phyloP scores from a whole-genome alignment of 2,888 invertebrate species.

The Hyposoter didymator region DNA sequence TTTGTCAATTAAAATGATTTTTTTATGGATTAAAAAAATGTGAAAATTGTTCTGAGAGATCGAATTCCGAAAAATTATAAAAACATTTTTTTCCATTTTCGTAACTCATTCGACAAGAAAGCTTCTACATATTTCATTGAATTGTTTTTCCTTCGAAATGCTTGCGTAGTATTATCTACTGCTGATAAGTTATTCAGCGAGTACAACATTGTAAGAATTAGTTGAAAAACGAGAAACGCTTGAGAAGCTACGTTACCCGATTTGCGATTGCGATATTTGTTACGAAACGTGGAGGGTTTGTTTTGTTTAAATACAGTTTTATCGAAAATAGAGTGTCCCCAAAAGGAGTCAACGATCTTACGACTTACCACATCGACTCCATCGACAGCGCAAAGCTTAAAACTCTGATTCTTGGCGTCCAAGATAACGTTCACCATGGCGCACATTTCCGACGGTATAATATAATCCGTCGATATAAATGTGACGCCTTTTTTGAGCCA shows the following conservation, averaged over 20 bases:
- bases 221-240: constrained; percentile 13
- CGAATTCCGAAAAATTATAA: not conserved
- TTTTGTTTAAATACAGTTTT: not conserved
- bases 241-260: constrained; percentile 22
- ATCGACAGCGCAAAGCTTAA: constrained; percentile 98
- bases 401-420: constrained; percentile 98
- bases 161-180: constrained; percentile 10
- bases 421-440: constrained; percentile 99
- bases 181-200: not conserved
- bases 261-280: not conserved
- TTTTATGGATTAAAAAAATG: not conserved
- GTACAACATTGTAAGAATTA: not conserved
- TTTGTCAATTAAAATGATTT: not conserved
- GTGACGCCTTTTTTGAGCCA: constrained; percentile 97
- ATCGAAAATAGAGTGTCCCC: constrained; percentile 10
- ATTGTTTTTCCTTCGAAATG: not conserved
- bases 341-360: constrained; percentile 33
- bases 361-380: constrained; percentile 96
- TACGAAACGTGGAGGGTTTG: not conserved
- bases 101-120: not conserved
- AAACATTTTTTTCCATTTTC: not conserved
- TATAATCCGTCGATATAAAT: constrained; percentile 98
- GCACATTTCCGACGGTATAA: constrained; percentile 98
- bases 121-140: not conserved
- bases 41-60: not conserved